These are phyloP conservation scores for Electrophaes corylata DNA, from an alignment of 2,888 invertebrate species.

Conservation along the genomic window DNA sequence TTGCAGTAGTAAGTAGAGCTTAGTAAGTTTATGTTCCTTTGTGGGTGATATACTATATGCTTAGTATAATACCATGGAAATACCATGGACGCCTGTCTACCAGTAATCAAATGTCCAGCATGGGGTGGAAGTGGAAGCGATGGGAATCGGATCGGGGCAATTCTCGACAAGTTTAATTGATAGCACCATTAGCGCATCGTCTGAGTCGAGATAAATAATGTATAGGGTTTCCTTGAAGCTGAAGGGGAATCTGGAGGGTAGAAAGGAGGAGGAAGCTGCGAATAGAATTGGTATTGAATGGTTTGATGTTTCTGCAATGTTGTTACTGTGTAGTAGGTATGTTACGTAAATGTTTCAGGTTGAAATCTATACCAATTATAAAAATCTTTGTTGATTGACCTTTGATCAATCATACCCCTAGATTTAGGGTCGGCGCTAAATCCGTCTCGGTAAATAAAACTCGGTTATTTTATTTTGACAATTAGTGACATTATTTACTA, in stretches of 20 bases:
- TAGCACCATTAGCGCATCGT: constrained; percentile 64
- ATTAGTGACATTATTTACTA: too few species aligned
- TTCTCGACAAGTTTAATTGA: constrained; percentile 72
- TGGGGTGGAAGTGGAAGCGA: constrained; percentile 56
- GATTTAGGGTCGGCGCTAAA: too few species aligned
- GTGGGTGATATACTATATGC: too few species aligned
- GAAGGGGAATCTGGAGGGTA: neutral
- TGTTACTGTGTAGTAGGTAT: neutral
- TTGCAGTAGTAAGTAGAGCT: too few species aligned
- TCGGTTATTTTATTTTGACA: too few species aligned
- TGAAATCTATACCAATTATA: too few species aligned
- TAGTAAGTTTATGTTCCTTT: too few species aligned
- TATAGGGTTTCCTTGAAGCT: constrained; percentile 23
- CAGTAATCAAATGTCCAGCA: constrained; percentile 56
- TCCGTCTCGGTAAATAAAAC: too few species aligned
- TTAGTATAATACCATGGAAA: neutral
- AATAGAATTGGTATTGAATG: constrained; percentile 2
- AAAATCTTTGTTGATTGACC: too few species aligned
- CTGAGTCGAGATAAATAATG: constrained; percentile 31
- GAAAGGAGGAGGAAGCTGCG: neutral
- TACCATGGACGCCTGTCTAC: constrained; percentile 19
- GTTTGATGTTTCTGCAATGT: neutral
- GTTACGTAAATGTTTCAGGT: neutral
- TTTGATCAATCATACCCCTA: too few species aligned
- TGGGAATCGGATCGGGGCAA: constrained; percentile 65